Evolutionary conservation across 2,888 invertebrate genomes (phyloP).

Genomic region (Itoplectis maculator): DNA sequence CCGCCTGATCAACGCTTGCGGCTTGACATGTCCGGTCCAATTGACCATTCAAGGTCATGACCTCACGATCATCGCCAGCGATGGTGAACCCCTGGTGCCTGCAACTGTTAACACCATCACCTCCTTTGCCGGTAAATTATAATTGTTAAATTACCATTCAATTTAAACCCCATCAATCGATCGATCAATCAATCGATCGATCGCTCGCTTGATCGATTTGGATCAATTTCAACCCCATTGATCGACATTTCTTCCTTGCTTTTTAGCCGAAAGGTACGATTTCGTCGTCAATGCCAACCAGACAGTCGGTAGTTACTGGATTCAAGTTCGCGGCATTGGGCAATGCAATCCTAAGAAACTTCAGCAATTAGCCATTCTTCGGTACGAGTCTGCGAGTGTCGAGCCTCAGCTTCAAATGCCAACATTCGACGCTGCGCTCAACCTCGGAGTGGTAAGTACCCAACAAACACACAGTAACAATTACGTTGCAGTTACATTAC

Average conservation of each 20-base stretch:
- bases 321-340: slow-evolving; percentile 85
- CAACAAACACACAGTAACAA: too few relatives aligned
- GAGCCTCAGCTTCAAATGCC: slow-evolving; percentile 67
- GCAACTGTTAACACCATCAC: slow-evolving; percentile 83
- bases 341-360: slow-evolving; percentile 84
- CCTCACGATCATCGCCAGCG: slow-evolving; percentile 86
- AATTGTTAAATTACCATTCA: neutral
- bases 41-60: slow-evolving; percentile 85
- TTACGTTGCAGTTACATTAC: too few relatives aligned
- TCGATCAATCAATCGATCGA: neutral
- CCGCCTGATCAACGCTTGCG: slow-evolving; percentile 86
- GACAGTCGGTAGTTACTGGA: slow-evolving; percentile 85
- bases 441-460: slow-evolving; percentile 82
- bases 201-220: neutral
- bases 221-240: neutral
- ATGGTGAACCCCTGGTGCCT: slow-evolving; percentile 86
- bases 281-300: slow-evolving; percentile 86
- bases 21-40: slow-evolving; percentile 85
- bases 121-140: slow-evolving; percentile 85
- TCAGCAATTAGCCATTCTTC: slow-evolving; percentile 85
- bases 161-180: too few relatives aligned
- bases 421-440: slow-evolving; percentile 78
- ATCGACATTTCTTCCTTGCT: neutral
- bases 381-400: slow-evolving; percentile 82
- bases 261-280: slow-evolving; percentile 88